Conservation (phyloP, 2,888 invertebrate species). For the Parnassius apollo region DNA sequence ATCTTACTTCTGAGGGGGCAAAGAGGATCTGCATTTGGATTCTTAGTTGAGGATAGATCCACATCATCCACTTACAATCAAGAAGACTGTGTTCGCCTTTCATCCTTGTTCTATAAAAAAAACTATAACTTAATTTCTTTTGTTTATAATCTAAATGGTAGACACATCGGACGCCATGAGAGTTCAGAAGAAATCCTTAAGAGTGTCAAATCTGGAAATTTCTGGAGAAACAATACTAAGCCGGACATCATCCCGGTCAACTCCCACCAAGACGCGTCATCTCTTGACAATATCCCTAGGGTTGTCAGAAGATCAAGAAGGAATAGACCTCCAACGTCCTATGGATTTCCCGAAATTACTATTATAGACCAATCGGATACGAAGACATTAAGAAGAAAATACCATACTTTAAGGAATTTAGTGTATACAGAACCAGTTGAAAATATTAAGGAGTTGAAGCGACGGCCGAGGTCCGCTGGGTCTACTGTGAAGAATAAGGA, state of each 20-base stretch:
- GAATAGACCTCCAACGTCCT: slow-evolving; percentile 49
- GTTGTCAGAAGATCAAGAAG: slow-evolving; percentile 55
- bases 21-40: too few species aligned
- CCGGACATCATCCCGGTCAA: slow-evolving; percentile 69
- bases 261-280: slow-evolving; percentile 44
- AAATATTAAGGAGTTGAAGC: slow-evolving; percentile 60
- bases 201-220: slow-evolving; percentile 64
- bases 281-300: slow-evolving; percentile 44
- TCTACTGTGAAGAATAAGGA: slow-evolving; percentile 68
- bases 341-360: slow-evolving; percentile 71
- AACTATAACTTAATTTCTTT: neutral
- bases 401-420: slow-evolving; percentile 58
- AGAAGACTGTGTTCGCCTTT: too few species aligned
- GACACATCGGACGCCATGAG: slow-evolving; percentile 52
- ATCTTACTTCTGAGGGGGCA: too few species aligned
- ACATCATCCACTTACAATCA: too few species aligned
- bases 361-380: slow-evolving; percentile 63
- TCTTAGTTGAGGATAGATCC: too few species aligned
- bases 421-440: slow-evolving; percentile 73
- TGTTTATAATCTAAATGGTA: slow-evolving; percentile 39
- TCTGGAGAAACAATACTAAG: slow-evolving; percentile 67
- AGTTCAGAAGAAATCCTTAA: slow-evolving; percentile 67
- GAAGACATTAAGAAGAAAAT: slow-evolving; percentile 50
- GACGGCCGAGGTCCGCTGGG: slow-evolving; percentile 69
- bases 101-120: too few species aligned